A percentile compares a stretch with the other conserved stretches of the same genome.
These are phyloP conservation scores for Hippoglossus stenolepis DNA, from an alignment of 2,113 vertebrate genomes.

Conservation along the genomic window DNA sequence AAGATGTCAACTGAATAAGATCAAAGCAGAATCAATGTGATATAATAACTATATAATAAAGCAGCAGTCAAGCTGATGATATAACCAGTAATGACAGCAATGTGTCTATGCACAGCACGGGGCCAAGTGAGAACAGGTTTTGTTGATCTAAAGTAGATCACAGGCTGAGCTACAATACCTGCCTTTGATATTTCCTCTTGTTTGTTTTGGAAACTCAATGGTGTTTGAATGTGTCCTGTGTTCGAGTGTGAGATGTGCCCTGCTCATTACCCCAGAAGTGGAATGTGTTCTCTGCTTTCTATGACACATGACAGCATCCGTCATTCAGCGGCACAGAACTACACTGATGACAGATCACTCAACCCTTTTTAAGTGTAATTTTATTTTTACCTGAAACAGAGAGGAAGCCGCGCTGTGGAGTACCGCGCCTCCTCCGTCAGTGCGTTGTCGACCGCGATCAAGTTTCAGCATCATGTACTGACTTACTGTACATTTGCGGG, in stretches of 20 bases:
- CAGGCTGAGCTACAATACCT: neutral
- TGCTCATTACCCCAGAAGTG: constrained; percentile 61
- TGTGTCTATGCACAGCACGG: constrained; percentile 34
- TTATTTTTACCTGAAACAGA: constrained; percentile 19
- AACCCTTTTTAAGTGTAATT: constrained; percentile 10
- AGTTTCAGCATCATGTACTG: constrained; percentile 9
- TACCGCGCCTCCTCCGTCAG: neutral
- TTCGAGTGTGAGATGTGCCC: constrained; percentile 42
- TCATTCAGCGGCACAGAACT: constrained; percentile 1
- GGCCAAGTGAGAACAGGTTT: constrained; percentile 76
- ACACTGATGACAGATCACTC: constrained; percentile 3
- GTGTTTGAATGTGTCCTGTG: constrained; percentile 33
- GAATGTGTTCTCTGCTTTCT: constrained; percentile 51
- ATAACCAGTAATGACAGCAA: constrained; percentile 60
- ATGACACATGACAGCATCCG: constrained; percentile 36
- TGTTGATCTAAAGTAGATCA: constrained; percentile 56
- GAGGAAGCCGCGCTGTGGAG: constrained; percentile 9
- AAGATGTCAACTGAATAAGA: neutral
- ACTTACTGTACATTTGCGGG: constrained; percentile 56
- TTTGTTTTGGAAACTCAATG: constrained; percentile 74
- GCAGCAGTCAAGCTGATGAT: constrained; percentile 17
- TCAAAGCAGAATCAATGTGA: neutral
- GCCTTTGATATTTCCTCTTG: constrained; percentile 75
- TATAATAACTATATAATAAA: constrained; percentile 16
- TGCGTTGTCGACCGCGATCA: constrained; percentile 10